A percentile compares a stretch with the other conserved stretches of the same genome.
These are phyloP conservation scores for Acipenser oxyrinchus DNA, from an alignment of 2,797 vertebrate genomes.

Conservation along the genomic window DNA sequence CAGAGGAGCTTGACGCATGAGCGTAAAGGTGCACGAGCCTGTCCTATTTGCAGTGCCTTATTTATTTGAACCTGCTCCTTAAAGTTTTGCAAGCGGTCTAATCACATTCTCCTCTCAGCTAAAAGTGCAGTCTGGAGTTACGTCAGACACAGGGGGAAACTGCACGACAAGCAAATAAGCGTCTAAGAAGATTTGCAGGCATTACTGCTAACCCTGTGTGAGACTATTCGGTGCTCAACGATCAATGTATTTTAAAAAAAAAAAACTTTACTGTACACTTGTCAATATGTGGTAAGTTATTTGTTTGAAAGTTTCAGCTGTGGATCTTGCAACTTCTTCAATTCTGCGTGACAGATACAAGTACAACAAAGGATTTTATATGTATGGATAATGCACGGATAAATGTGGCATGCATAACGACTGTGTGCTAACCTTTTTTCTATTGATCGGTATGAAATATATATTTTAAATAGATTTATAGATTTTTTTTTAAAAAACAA, in stretches of 20 bases:
- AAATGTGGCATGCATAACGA: conserved; percentile 47
- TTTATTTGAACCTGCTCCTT: conserved; percentile 39
- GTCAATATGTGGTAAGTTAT: conserved; percentile 56
- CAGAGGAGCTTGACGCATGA: conserved; percentile 18
- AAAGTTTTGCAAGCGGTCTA: conserved; percentile 24
- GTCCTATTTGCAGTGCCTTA: conserved; percentile 31
- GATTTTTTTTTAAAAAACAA: conserved; percentile 39
- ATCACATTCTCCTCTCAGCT: conserved; percentile 48
- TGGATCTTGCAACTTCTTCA: conserved; percentile 34
- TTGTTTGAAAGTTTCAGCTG: conserved; percentile 37
- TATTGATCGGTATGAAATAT: neutral
- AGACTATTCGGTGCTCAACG: conserved; percentile 49
- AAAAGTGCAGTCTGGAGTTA: conserved; percentile 52
- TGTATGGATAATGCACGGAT: conserved; percentile 29
- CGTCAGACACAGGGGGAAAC: conserved; percentile 56
- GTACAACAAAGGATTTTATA: conserved; percentile 7
- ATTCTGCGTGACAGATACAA: conserved; percentile 53
- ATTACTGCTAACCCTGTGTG: conserved; percentile 53
- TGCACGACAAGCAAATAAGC: conserved; percentile 62
- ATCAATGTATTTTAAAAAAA: conserved; percentile 43
- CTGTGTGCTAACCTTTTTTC: conserved; percentile 25
- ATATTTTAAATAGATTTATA: conserved; percentile 24
- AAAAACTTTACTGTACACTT: conserved; percentile 40
- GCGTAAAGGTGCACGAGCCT: neutral
- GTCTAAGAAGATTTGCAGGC: conserved; percentile 58